Evolutionary conservation across 1,140 invertebrate species (phyloP).

Genomic region (Microvelia longipes): DNA sequence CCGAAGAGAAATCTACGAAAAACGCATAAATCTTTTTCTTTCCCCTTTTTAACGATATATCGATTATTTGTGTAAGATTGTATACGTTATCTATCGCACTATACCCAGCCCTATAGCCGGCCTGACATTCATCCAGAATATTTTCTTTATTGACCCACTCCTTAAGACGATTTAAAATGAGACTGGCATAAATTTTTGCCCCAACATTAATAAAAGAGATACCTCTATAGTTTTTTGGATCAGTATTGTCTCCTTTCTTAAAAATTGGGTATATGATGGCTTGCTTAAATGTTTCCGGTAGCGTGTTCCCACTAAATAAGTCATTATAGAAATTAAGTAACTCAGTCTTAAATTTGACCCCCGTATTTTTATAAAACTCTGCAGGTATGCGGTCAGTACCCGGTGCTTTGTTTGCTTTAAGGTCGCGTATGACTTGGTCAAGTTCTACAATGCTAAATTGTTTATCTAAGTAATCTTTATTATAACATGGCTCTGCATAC

Average conservation of each 20-base stretch:
- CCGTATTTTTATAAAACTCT: not conserved
- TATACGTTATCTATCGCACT: too few relatives aligned
- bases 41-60: too few relatives aligned
- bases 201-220: conserved; percentile 12
- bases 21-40: conserved; percentile 6
- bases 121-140: conserved; percentile 6
- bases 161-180: conserved; percentile 1
- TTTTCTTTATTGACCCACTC: conserved; percentile 1
- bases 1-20: conserved; percentile 9
- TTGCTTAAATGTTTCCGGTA: conserved; percentile 1
- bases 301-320: not conserved
- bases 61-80: too few relatives aligned
- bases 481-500: not conserved
- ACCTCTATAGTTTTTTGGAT: conserved; percentile 8
- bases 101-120: conserved; percentile 9
- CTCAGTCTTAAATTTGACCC: not conserved
- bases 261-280: conserved; percentile 9
- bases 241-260: conserved; percentile 11
- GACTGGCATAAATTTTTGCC: conserved; percentile 8
- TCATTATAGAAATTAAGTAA: not conserved
- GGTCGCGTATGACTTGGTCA: not conserved
- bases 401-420: not conserved
- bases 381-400: not conserved
- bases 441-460: conserved; percentile 8
- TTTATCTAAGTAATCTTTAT: conserved; percentile 5